These are phyloP conservation scores for Nephrotoma flavescens DNA, from an alignment of 2,888 invertebrate genomes.

Conservation along the genomic window DNA sequence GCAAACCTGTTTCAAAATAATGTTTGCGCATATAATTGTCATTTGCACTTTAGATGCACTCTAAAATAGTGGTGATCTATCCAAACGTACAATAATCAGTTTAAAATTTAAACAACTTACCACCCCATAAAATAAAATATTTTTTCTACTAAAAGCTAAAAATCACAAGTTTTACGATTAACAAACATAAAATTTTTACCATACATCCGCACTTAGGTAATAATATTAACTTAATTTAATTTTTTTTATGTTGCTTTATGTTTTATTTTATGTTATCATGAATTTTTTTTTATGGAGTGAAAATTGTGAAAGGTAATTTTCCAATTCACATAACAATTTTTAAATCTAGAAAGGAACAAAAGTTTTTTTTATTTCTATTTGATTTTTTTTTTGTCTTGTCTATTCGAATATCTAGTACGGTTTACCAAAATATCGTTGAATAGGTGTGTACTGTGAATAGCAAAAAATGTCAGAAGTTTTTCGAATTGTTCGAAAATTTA, in stretches of 20 bases:
- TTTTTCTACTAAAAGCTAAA: neutral
- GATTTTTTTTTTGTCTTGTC: neutral
- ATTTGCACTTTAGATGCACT: too few species aligned
- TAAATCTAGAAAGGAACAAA: neutral
- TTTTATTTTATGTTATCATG: neutral
- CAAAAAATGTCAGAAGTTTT: too few species aligned
- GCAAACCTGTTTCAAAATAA: too few species aligned
- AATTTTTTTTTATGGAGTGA: neutral
- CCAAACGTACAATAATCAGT: too few species aligned
- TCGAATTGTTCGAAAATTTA: too few species aligned
- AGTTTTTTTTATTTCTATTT: neutral
- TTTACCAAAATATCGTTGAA: too few species aligned
- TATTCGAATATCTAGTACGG: neutral
- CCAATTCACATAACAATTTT: neutral
- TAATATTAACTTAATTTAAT: neutral
- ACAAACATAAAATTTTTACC: neutral
- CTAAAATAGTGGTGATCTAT: too few species aligned
- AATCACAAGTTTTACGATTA: neutral
- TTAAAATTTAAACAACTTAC: too few species aligned
- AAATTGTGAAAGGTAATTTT: neutral
- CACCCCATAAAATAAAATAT: too few species aligned
- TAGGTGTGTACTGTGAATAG: too few species aligned
- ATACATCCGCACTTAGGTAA: neutral
- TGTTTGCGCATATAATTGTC: too few species aligned
- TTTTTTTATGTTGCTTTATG: neutral